Evolutionary conservation across 2,888 invertebrate genomes (phyloP).

Genomic region (Agrenia bidenticulata): DNA sequence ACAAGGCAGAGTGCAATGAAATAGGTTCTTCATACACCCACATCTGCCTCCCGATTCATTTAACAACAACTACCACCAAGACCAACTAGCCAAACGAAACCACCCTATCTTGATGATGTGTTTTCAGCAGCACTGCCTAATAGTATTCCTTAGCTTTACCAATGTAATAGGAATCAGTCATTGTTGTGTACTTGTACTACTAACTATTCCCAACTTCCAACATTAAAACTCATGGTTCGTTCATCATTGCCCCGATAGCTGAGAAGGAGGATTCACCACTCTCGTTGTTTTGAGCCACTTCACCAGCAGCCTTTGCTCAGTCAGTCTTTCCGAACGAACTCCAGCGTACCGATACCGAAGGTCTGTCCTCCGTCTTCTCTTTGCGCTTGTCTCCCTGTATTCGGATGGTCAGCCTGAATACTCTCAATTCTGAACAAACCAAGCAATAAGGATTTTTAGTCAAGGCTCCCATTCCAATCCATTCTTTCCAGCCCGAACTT

Average conservation of each 20-base stretch:
- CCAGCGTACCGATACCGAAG: slow-evolving; percentile 1
- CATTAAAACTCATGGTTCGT: slow-evolving; percentile 8
- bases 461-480: neutral
- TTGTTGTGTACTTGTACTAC: slow-evolving; percentile 6
- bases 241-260: neutral
- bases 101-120: neutral
- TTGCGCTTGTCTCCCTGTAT: slow-evolving; percentile 9
- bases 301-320: slow-evolving; percentile 2
- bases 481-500: slow-evolving; percentile 8
- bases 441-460: neutral
- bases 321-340: slow-evolving; percentile 8
- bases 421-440: neutral
- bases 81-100: neutral
- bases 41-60: slow-evolving; percentile 9
- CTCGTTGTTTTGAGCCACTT: slow-evolving; percentile 5
- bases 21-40: neutral
- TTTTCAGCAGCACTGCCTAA: neutral
- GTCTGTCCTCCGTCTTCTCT: neutral
- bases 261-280: neutral
- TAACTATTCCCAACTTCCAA: neutral
- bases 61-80: neutral
- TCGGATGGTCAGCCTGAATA: slow-evolving; percentile 1
- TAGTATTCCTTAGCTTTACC: neutral
- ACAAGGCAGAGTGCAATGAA: neutral
- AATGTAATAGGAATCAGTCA: neutral